Evolutionary conservation across 1,140 invertebrate species (phyloP).

Genomic region (Ditylenchus dipsaci): DNA sequence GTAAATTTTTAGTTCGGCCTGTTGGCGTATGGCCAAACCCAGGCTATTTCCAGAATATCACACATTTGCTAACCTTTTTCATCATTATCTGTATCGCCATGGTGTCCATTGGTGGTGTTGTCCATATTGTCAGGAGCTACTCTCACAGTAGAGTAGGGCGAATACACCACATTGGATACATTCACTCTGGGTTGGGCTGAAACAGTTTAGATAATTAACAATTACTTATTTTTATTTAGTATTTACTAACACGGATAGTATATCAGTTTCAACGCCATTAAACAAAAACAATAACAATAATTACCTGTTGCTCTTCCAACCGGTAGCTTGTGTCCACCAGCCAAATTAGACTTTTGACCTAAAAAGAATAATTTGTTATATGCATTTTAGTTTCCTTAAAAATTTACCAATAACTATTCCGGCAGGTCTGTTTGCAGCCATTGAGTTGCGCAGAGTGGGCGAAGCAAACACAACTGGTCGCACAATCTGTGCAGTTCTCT

Average conservation of each 20-base stretch:
- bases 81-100: not conserved
- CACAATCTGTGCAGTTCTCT: slow-evolving; percentile 33
- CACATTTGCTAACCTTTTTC: not conserved
- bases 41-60: not conserved
- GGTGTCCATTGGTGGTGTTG: not conserved
- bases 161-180: slow-evolving; percentile 6
- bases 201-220: too few species aligned
- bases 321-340: slow-evolving; percentile 22
- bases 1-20: too few species aligned
- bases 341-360: slow-evolving; percentile 14
- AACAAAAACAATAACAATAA: too few species aligned
- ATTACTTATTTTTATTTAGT: too few species aligned
- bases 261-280: too few species aligned
- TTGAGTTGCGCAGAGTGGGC: slow-evolving; percentile 19
- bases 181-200: slow-evolving; percentile 29
- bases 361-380: not conserved
- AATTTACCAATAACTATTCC: slow-evolving; percentile 1
- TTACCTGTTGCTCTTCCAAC: slow-evolving; percentile 20
- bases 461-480: slow-evolving; percentile 44
- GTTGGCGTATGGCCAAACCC: not conserved
- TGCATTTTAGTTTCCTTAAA: not conserved
- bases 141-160: slow-evolving; percentile 24
- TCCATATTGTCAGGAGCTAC: slow-evolving; percentile 4
- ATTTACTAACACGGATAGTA: too few species aligned
- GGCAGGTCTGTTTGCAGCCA: slow-evolving; percentile 7